Percentiles rank a stretch among this genome's conserved stretches.
Conservation (phyloP, 2,888 invertebrate genomes). For the Oscheius sp. region DNA sequence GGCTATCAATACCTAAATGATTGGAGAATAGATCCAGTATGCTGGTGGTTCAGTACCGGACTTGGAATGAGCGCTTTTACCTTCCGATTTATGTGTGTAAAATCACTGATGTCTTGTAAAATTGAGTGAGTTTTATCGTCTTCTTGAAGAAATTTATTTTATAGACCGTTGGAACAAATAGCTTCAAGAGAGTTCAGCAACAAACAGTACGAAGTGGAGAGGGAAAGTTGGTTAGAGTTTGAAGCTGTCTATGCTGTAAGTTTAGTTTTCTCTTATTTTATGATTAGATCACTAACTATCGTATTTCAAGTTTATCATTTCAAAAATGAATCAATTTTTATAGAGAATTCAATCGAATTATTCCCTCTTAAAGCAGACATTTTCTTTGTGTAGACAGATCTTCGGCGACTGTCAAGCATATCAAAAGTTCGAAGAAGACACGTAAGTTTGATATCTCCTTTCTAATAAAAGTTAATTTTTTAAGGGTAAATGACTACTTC, state of each 20-base stretch:
- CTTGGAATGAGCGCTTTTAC: not conserved
- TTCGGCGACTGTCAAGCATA: not conserved
- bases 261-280: no score
- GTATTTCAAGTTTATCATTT: no score
- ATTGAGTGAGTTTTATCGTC: not conserved
- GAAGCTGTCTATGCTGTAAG: no score
- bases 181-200: not conserved
- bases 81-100: slow-evolving; percentile 1
- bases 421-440: slow-evolving; percentile 10
- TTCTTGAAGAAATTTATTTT: not conserved
- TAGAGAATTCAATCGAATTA: not conserved
- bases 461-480: not conserved
- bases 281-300: no score
- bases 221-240: no score
- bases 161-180: not conserved
- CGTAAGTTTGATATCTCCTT: not conserved
- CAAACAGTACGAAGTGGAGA: not conserved
- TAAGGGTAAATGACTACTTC: slow-evolving; percentile 15
- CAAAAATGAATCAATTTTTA: no score
- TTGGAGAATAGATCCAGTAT: not conserved
- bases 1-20: no score
- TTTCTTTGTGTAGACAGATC: not conserved
- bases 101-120: not conserved
- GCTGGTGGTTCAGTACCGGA: slow-evolving; percentile 12
- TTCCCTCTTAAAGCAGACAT: slow-evolving; percentile 1